These are phyloP conservation scores for Eira barbara DNA, from an alignment of 2,113 vertebrate genomes.

Conservation along the genomic window DNA sequence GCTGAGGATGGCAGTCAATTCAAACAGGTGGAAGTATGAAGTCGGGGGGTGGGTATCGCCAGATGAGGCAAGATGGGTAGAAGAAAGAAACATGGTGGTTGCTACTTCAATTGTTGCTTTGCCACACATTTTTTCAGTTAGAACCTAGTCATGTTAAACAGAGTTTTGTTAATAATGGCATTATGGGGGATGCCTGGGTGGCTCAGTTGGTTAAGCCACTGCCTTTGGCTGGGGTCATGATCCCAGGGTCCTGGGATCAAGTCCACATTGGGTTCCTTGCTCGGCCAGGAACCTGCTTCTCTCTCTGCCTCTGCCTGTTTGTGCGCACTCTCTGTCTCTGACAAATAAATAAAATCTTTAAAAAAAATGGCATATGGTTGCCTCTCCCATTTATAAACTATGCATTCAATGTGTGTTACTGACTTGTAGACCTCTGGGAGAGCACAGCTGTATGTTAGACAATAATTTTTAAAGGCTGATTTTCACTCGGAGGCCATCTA, in stretches of 20 bases:
- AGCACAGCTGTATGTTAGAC: background rate
- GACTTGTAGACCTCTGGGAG: background rate
- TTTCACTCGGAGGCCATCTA: background rate
- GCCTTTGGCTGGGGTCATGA: too few species aligned
- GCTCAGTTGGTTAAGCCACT: too few species aligned
- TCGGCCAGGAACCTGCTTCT: too few species aligned
- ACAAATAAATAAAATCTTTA: too few species aligned
- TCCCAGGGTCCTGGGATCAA: too few species aligned
- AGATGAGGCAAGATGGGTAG: background rate
- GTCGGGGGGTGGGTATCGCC: too few species aligned
- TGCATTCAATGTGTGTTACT: background rate
- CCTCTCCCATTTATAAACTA: background rate
- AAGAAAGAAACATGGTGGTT: background rate
- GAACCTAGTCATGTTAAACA: background rate
- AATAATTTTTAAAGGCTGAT: background rate
- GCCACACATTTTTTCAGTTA: background rate
- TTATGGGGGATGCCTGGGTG: background rate
- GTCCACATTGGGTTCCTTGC: too few species aligned
- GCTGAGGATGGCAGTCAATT: background rate
- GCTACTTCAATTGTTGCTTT: background rate
- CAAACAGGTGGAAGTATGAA: background rate
- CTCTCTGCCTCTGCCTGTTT: too few species aligned
- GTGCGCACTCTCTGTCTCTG: too few species aligned
- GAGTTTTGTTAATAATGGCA: background rate
- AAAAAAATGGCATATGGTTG: background rate